phyloP scores from a whole-genome alignment of 2,113 vertebrate species.

The Cebus imitator region DNA sequence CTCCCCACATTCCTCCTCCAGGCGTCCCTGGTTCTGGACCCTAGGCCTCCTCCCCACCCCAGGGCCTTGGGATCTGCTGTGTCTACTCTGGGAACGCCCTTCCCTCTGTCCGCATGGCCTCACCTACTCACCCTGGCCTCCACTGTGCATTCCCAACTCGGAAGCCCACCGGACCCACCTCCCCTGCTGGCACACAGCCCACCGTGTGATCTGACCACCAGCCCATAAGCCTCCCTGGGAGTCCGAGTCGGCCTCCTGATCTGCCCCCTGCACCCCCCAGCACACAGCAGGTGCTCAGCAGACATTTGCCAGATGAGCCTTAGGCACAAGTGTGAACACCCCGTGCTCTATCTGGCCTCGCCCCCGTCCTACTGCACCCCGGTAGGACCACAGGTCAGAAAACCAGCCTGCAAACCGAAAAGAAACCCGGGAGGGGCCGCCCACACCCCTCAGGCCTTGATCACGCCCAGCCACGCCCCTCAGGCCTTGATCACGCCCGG shows the following conservation, averaged over 20 bases:
- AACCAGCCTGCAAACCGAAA: neutral
- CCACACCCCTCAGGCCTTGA: accelerated
- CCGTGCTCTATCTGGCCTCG: neutral
- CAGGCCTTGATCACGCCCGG: accelerated
- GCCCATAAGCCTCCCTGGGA: neutral
- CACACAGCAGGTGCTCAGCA: neutral
- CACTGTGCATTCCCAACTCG: neutral
- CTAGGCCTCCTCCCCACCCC: neutral
- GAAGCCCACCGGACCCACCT: neutral
- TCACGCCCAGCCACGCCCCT: no score
- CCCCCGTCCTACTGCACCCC: no score
- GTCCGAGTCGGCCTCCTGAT: accelerated
- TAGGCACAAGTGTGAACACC: no score
- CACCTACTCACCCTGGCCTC: neutral
- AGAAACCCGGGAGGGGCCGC: accelerated
- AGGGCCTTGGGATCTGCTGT: neutral
- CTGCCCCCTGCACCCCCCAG: neutral
- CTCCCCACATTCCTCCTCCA: neutral
- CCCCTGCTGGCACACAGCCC: neutral
- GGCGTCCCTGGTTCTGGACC: neutral
- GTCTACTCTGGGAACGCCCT: neutral
- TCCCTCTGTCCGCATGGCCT: no score
- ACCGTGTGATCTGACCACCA: neutral
- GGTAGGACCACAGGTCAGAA: neutral
- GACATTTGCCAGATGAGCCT: no score